Evolutionary conservation across 2,113 vertebrate species (phyloP), one percentile per base, ranked within the genome.

Genomic region (Pterophyllum scalare): DNA sequence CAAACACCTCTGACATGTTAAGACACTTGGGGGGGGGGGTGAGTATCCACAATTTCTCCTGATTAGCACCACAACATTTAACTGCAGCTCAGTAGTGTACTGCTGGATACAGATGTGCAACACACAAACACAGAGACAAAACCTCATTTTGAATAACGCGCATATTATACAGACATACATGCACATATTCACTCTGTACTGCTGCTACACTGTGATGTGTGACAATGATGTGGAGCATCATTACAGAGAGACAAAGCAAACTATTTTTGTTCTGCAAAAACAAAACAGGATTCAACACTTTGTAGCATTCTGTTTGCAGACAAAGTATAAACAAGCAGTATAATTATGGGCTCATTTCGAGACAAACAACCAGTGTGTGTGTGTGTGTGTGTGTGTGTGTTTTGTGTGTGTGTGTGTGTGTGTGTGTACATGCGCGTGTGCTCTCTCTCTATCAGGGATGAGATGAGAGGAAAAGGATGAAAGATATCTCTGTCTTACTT

Each of bases 231-330:
- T 52, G 86, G 77, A 76, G 89, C 89, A 74, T 91, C 92, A 85
- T 94, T 93, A 93, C 84, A 85, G 77, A 87, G 77, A 86, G 83
- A 93, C 90, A 91, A 92, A 90, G 77, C 85, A 91, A 94, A 94
- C 92, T 94, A 94, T 94, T 94, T 94, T 87, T 89, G 87, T 87
- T 89, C 86, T 62, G 83, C 84, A 75, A 87, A 92, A 92, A 86
- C 87, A 93, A 92, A 91, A 93, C 88, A 80, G 74, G 87, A 91
- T 91, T 86, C 84, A 81, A 90, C 87, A 90, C 91, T 94, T 91
- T 92, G 92, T 93, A 85, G 86, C 86, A 59, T 75, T 88, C 90
- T 87, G 80, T 89, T 91, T 13, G 38, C 74, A 86, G 87, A 93
- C 88, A 93, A 93, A 93, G 91, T 91, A 85, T 88, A 93, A 92